Conservation (phyloP, 2,797 vertebrate species). For the Sebastes vulpes region DNA sequence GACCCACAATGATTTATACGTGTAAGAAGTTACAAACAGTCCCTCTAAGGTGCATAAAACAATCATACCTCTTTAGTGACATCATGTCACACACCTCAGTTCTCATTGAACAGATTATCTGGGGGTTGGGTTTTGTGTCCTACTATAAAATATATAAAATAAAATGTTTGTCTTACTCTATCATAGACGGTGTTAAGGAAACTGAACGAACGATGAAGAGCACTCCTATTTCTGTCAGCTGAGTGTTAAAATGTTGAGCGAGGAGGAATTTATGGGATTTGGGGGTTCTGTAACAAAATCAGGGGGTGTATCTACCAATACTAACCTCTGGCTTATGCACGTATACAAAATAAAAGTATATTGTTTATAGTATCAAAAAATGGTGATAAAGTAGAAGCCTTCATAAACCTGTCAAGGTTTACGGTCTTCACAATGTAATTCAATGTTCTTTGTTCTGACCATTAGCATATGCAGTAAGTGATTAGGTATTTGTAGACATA, state of each 20-base stretch:
- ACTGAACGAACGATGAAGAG: too few species aligned
- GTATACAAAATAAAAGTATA: neutral
- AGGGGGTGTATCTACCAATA: neutral
- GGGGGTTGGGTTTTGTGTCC: too few species aligned
- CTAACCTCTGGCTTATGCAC: neutral
- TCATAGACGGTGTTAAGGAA: too few species aligned
- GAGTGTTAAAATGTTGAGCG: neutral
- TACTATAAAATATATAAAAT: too few species aligned
- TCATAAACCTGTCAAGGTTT: conserved; percentile 19
- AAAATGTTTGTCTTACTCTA: neutral
- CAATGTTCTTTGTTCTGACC: neutral
- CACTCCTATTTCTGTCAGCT: neutral
- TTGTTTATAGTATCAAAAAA: neutral
- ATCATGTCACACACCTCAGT: too few species aligned
- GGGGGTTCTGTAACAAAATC: neutral
- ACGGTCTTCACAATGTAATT: conserved; percentile 8
- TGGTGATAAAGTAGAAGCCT: conserved; percentile 2
- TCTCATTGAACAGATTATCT: too few species aligned
- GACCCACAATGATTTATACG: too few species aligned
- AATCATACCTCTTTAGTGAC: too few species aligned
- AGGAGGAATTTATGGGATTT: neutral
- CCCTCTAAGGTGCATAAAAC: too few species aligned
- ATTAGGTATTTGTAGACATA: conserved; percentile 2
- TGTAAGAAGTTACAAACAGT: too few species aligned
- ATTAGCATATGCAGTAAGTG: conserved; percentile 37